Evolutionary conservation across 2,113 vertebrate genomes (phyloP).

Genomic region (Rhinopithecus roxellana): DNA sequence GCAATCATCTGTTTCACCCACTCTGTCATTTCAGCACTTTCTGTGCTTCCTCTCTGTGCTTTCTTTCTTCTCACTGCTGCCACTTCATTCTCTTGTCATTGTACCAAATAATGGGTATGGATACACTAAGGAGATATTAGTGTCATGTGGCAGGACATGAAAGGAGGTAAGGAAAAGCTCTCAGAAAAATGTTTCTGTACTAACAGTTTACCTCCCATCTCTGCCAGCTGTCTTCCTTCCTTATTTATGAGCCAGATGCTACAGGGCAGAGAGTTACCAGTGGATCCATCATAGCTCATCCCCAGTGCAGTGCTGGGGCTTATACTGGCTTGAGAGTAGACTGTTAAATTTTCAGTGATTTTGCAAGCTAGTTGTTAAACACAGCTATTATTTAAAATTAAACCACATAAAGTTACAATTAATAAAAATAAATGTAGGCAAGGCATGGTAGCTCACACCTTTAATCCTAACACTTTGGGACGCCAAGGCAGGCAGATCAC

Average conservation of each 20-base stretch:
- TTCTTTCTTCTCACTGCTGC: not conserved
- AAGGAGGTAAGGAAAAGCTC: not conserved
- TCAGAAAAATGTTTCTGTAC: not conserved
- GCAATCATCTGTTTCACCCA: not conserved
- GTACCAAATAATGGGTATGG: not conserved
- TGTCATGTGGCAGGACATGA: not conserved
- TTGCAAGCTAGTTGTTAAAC: not conserved
- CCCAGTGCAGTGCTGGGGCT: not conserved
- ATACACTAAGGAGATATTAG: not conserved
- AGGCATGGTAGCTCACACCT: too few relatives aligned
- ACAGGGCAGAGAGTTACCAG: not conserved
- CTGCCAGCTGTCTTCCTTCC: not conserved
- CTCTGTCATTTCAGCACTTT: constrained; percentile 29
- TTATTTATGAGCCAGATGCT: not conserved
- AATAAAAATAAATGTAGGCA: not conserved
- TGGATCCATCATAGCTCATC: not conserved
- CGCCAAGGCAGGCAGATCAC: too few relatives aligned
- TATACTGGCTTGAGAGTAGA: not conserved
- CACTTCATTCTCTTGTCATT: not conserved
- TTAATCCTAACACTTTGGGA: too few relatives aligned
- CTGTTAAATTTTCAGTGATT: not conserved
- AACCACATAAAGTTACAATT: not conserved
- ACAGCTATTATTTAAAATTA: constrained; percentile 2
- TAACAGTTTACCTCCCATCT: not conserved
- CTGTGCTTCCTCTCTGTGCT: not conserved